phyloP scores from a whole-genome alignment of 1,140 invertebrate species.

The Orchesella cincta region DNA sequence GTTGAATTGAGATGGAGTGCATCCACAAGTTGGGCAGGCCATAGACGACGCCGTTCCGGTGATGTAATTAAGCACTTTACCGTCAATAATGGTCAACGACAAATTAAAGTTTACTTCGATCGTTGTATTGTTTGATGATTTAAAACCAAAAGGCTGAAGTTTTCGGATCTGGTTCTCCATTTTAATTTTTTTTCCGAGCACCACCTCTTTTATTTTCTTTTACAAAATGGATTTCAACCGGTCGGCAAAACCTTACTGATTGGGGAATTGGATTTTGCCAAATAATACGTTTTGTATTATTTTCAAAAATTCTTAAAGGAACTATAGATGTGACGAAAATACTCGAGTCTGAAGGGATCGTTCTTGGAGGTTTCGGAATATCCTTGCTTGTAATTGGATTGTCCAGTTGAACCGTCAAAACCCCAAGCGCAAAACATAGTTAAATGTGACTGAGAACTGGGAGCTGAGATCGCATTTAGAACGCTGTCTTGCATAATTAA shows the following conservation, averaged over 20 bases:
- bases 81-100: background rate
- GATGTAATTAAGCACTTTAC: constrained; percentile 6
- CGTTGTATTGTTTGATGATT: background rate
- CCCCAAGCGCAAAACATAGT: no score
- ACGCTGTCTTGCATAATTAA: background rate
- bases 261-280: background rate
- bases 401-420: constrained; percentile 25
- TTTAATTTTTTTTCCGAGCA: background rate
- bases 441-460: background rate
- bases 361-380: no score
- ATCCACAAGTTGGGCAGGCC: background rate
- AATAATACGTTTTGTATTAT: background rate
- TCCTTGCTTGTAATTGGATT: constrained; percentile 27
- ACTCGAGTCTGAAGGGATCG: background rate
- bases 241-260: background rate
- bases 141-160: background rate
- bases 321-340: background rate
- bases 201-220: background rate
- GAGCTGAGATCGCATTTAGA: background rate
- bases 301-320: background rate
- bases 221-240: background rate
- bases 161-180: background rate
- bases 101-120: background rate
- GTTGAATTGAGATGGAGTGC: background rate
- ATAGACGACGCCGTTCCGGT: background rate